phyloP scores from a whole-genome alignment of 2,888 invertebrate species.

The Hymenopus coronatus region DNA sequence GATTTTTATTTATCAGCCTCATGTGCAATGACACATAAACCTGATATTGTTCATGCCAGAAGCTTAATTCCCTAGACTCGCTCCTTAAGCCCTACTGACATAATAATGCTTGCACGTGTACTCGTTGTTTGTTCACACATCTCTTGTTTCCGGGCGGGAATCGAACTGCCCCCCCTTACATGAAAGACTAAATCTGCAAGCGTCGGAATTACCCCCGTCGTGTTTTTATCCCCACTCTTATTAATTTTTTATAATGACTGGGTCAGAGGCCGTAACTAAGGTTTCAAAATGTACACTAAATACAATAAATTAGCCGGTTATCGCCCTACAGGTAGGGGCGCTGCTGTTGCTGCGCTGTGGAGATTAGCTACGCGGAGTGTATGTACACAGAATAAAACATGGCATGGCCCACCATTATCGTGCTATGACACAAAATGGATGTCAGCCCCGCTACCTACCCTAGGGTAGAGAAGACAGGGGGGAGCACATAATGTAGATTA shows the following conservation, averaged over 20 bases:
- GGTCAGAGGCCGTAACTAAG: not conserved
- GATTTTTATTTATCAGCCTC: too few species aligned
- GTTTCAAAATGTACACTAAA: conserved; percentile 18
- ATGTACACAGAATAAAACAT: conserved; percentile 8
- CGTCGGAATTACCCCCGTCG: not conserved
- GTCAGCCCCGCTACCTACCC: not conserved
- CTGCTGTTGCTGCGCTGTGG: not conserved
- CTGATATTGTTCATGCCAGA: too few species aligned
- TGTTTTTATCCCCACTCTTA: not conserved
- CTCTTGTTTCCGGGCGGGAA: not conserved
- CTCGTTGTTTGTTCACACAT: not conserved
- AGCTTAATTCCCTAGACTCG: too few species aligned
- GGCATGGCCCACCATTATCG: conserved; percentile 1
- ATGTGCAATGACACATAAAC: too few species aligned
- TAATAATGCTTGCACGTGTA: too few species aligned
- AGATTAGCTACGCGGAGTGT: not conserved
- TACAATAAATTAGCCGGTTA: conserved; percentile 18
- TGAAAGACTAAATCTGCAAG: not conserved
- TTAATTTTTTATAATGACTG: not conserved
- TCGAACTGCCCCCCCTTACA: not conserved
- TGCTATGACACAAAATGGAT: not conserved
- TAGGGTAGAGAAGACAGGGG: not conserved
- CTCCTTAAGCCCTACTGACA: too few species aligned
- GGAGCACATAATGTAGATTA: conserved; percentile 9
- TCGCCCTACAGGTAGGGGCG: not conserved